A percentile compares a stretch with the other conserved stretches of the same genome.
Conservation (phyloP, 2,888 invertebrate species). For the Octodonta nipae region DNA sequence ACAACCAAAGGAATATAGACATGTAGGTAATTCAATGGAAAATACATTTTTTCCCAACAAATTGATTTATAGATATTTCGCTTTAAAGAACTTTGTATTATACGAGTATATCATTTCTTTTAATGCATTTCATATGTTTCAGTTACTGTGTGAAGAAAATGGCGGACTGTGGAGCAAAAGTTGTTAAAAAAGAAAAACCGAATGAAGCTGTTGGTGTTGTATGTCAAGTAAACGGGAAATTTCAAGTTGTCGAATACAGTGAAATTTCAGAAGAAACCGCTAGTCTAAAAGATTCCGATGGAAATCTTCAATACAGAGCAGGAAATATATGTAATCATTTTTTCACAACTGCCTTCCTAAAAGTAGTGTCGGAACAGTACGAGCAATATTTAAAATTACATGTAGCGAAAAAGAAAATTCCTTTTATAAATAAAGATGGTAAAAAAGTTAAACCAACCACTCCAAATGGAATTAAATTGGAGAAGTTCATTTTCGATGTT, state of each 20-base stretch:
- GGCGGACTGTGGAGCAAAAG: constrained; percentile 93
- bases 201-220: constrained; percentile 93
- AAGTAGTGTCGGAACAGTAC: constrained; percentile 52
- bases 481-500: constrained; percentile 98
- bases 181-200: constrained; percentile 81
- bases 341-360: constrained; percentile 76
- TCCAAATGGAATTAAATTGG: constrained; percentile 94
- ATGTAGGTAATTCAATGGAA: too few species aligned
- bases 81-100: too few species aligned
- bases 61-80: too few species aligned
- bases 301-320: constrained; percentile 76
- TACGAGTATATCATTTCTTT: too few species aligned
- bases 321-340: constrained; percentile 98
- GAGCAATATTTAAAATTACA: constrained; percentile 73
- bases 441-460: constrained; percentile 57
- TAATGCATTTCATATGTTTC: background rate
- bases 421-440: constrained; percentile 61
- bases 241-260: constrained; percentile 92
- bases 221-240: constrained; percentile 79
- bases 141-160: constrained; percentile 70
- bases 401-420: constrained; percentile 93
- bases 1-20: too few species aligned
- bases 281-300: constrained; percentile 61
- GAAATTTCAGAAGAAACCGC: constrained; percentile 84
- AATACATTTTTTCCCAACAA: too few species aligned